Conservation (phyloP, 2,113 vertebrate genomes). For the Spheniscus mendiculus region DNA sequence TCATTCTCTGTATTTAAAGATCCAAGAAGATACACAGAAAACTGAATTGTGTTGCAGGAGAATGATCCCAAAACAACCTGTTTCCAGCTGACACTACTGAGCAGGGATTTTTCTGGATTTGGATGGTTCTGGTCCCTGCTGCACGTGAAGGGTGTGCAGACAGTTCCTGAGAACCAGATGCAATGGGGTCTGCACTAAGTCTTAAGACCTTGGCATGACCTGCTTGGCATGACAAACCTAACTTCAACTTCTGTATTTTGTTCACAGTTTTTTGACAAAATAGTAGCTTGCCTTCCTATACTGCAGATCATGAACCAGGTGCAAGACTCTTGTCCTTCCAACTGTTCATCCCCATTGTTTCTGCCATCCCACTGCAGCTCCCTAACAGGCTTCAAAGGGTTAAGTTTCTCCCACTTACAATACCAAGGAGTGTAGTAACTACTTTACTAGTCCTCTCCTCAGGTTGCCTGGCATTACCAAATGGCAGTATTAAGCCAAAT, state of each 20-base stretch:
- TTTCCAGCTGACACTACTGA: background rate
- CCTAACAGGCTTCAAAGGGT: background rate
- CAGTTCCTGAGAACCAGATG: background rate
- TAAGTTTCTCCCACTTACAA: background rate
- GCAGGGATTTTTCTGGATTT: accelerated
- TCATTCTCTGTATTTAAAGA: background rate
- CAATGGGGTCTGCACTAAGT: background rate
- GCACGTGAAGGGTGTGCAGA: accelerated
- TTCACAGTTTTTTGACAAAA: background rate
- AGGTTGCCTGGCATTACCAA: background rate
- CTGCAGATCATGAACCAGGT: background rate
- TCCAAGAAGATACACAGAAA: background rate
- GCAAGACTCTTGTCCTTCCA: background rate
- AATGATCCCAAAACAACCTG: background rate
- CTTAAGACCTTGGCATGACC: background rate
- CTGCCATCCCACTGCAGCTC: background rate
- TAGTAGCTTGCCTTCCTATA: background rate
- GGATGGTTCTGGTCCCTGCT: background rate
- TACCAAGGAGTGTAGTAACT: background rate
- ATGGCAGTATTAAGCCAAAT: background rate
- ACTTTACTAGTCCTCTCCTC: background rate
- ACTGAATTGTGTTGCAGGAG: background rate
- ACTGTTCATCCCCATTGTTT: background rate
- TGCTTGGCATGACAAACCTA: background rate
- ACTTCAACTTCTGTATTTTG: background rate